Base-by-base conservation (phyloP, 2,888 invertebrate genomes). In the Leptopilina drosophilae region DNA sequence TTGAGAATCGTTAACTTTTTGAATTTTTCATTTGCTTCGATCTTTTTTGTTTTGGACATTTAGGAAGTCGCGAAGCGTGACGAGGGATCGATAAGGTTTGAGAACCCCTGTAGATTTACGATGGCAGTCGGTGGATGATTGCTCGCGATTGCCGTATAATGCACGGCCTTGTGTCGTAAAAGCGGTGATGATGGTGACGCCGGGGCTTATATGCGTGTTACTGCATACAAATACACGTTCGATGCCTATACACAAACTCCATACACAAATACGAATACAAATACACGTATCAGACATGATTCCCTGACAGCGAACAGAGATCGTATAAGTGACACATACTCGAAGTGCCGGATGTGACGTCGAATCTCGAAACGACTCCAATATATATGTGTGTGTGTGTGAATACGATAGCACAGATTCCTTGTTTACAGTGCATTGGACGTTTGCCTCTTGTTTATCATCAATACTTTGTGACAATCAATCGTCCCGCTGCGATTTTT, bases 161-260 rank as follows among this genome's bases (percentile, higher is more conserved):
- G 89, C 90, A 89, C 90, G 91, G 89, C 91, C 91, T 91, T 91
- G 91, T 87, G 88, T 91, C 91, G 89, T 91, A 91, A 91, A 91
- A 85, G 76, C 84, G 85, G 69, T 78, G 84, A 83, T 82, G 83
- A 83, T 87, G 87, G 85, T 86, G 85, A 87, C 85, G 87, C 81
- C 82, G 9, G 11, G 82, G 80, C 82, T 83, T 82, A 80, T 33
- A 33, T 82, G 84, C 81, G 84, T 83, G 83, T 85, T 85, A 82
- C 77, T 81, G 81, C 84, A 84, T 83, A 73, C 49, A 14, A 49
- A 53, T 33, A 33, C 0, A 56, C 53, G n/a, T 12, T 26, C 49
- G 49, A 12, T 53, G 26, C 26, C 67, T 78, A 69, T 78, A 77
- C 80, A 80, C 79, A 76, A 33, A 33, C 33, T 33, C 33, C 78